Evolutionary conservation across 2,113 vertebrate species (phyloP).

Genomic region (Gorsachius goisagi): DNA sequence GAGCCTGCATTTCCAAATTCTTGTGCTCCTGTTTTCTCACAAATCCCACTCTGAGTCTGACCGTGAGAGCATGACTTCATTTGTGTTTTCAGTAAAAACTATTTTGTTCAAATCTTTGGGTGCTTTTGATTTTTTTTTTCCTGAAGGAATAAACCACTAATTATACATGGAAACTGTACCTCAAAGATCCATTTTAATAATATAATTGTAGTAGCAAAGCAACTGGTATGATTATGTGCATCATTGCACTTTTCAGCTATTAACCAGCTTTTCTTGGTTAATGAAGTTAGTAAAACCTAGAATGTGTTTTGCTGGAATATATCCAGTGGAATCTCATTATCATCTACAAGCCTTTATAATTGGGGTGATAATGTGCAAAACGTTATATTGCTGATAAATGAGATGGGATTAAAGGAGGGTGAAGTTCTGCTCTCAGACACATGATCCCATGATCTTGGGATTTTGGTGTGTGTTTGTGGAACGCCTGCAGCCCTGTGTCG

Average conservation of each 20-base stretch:
- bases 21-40: background rate
- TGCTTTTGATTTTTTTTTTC: background rate
- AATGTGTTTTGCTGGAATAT: slow-evolving; percentile 50
- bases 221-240: slow-evolving; percentile 65
- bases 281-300: slow-evolving; percentile 62
- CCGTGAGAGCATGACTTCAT: background rate
- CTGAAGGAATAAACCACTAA: slow-evolving; percentile 26
- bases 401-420: background rate
- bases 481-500: rapidly evolving
- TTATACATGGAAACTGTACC: slow-evolving; percentile 35
- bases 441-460: background rate
- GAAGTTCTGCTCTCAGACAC: background rate
- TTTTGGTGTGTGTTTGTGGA: background rate
- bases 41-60: background rate
- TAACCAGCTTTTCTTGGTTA: slow-evolving; percentile 64
- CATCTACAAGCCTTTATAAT: slow-evolving; percentile 50
- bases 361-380: slow-evolving; percentile 51
- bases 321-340: slow-evolving; percentile 65
- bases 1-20: background rate
- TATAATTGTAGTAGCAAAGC: slow-evolving; percentile 50
- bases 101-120: background rate
- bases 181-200: slow-evolving; percentile 58
- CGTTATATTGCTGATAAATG: background rate
- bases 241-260: slow-evolving; percentile 55
- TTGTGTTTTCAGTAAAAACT: background rate